Percentiles rank a stretch among this genome's conserved stretches.
phyloP scores from a whole-genome alignment of 2,888 invertebrate species.

The Volucella zonaria region DNA sequence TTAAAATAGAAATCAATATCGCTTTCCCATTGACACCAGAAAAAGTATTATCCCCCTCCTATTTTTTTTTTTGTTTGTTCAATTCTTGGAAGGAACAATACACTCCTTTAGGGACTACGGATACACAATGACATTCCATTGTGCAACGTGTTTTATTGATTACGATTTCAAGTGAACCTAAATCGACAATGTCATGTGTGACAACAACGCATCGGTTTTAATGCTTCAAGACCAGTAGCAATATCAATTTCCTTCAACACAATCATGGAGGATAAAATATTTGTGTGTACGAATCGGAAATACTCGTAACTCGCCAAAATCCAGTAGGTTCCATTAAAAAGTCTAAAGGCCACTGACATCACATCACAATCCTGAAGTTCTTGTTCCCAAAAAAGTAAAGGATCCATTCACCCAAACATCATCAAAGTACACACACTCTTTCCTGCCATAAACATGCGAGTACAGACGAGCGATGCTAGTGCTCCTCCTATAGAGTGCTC shows the following conservation, averaged over 20 bases:
- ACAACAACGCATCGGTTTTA: constrained; percentile 27
- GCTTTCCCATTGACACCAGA: no score
- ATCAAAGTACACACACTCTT: constrained; percentile 9
- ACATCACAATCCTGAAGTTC: constrained; percentile 10
- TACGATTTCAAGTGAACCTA: constrained; percentile 15
- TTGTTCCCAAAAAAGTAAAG: constrained; percentile 12
- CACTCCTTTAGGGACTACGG: no score
- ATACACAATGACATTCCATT: neutral
- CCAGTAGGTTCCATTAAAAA: constrained; percentile 36
- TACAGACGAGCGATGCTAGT: no score
- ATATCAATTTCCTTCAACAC: constrained; percentile 64
- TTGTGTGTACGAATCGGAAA: constrained; percentile 3
- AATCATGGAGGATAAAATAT: constrained; percentile 55
- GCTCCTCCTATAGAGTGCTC: neutral
- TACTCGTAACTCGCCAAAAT: no score
- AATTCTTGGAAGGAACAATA: no score
- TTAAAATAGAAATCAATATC: no score
- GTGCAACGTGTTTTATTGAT: constrained; percentile 49
- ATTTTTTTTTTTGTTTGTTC: no score
- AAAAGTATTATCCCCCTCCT: no score
- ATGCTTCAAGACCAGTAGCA: constrained; percentile 50
- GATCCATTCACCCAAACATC: constrained; percentile 24
- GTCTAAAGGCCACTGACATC: constrained; percentile 68
- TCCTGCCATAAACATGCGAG: constrained; percentile 31
- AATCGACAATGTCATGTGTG: constrained; percentile 9